A percentile compares a stretch with the other conserved stretches of the same genome.
Evolutionary conservation across 1,140 invertebrate genomes (phyloP).

Genomic region (Arion vulgaris): DNA sequence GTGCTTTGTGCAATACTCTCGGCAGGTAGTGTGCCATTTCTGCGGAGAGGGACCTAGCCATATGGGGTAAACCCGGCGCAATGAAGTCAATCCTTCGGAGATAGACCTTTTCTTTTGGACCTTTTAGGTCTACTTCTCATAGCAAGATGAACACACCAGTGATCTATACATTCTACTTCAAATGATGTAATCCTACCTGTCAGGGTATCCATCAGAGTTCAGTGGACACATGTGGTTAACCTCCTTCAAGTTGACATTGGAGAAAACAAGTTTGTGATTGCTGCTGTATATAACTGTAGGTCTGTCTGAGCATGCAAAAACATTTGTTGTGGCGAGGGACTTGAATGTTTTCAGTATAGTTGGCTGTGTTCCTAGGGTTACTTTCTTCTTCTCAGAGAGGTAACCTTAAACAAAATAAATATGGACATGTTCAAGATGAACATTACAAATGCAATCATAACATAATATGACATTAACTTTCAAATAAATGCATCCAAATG

Average conservation of each 20-base stretch:
- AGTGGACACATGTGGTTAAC: slow-evolving; percentile 99
- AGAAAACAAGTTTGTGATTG: slow-evolving; percentile 99
- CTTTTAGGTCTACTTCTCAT: too few relatives aligned
- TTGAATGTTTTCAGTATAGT: slow-evolving; percentile 93
- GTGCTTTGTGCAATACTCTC: too few relatives aligned
- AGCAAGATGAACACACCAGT: too few relatives aligned
- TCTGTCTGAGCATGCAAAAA: slow-evolving; percentile 98
- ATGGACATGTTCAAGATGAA: not conserved
- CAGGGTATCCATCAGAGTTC: slow-evolving; percentile 94
- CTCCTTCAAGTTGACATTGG: slow-evolving; percentile 98
- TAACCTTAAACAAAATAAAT: slow-evolving; percentile 48
- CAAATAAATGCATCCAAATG: too few relatives aligned
- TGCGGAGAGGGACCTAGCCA: too few relatives aligned
- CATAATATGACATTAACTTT: too few relatives aligned
- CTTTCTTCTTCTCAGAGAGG: slow-evolving; percentile 73
- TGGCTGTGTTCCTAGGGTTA: slow-evolving; percentile 97
- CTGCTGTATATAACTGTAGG: slow-evolving; percentile 99
- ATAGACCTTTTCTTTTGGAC: too few relatives aligned
- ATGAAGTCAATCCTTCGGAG: too few relatives aligned
- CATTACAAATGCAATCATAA: too few relatives aligned
- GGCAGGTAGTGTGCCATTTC: too few relatives aligned
- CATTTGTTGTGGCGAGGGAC: slow-evolving; percentile 93
- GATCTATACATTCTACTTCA: too few relatives aligned
- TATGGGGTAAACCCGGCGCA: too few relatives aligned
- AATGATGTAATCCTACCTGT: slow-evolving; percentile 84